phyloP scores from a whole-genome alignment of 2,797 vertebrate genomes.

The Spondyliosoma cantharus region DNA sequence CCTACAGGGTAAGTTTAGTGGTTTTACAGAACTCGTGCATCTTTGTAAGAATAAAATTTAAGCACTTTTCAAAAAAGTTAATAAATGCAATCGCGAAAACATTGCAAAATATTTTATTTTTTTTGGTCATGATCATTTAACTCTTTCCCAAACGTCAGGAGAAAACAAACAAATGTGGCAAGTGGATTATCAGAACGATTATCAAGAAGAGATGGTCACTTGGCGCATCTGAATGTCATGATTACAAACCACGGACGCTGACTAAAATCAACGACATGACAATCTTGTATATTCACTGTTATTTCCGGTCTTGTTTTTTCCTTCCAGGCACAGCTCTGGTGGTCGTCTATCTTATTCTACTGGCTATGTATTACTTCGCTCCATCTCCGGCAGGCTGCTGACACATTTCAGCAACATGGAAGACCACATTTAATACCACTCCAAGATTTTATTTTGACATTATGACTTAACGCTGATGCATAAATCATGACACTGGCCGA shows the following conservation, averaged over 20 bases:
- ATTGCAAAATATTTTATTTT: no score
- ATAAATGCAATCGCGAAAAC: no score
- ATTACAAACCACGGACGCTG: neutral
- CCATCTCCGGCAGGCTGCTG: constrained; percentile 87
- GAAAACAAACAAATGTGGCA: no score
- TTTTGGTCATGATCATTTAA: no score
- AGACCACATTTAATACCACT: neutral
- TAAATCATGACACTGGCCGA: neutral
- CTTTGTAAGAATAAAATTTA: no score
- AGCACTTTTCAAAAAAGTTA: no score
- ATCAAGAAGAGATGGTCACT: neutral
- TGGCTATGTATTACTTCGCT: constrained; percentile 88
- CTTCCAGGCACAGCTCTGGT: constrained; percentile 86
- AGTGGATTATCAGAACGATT: no score
- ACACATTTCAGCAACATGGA: constrained; percentile 33
- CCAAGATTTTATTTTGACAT: neutral
- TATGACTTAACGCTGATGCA: neutral
- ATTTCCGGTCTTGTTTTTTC: neutral
- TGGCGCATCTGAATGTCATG: no score
- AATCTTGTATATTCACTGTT: neutral
- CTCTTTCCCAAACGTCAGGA: no score
- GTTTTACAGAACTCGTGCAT: no score
- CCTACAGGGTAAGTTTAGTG: constrained; percentile 85
- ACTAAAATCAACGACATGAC: neutral
- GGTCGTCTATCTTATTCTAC: constrained; percentile 88